Evolutionary conservation across 2,888 invertebrate genomes (phyloP).

Genomic region (Heteromyza rotundicornis): DNA sequence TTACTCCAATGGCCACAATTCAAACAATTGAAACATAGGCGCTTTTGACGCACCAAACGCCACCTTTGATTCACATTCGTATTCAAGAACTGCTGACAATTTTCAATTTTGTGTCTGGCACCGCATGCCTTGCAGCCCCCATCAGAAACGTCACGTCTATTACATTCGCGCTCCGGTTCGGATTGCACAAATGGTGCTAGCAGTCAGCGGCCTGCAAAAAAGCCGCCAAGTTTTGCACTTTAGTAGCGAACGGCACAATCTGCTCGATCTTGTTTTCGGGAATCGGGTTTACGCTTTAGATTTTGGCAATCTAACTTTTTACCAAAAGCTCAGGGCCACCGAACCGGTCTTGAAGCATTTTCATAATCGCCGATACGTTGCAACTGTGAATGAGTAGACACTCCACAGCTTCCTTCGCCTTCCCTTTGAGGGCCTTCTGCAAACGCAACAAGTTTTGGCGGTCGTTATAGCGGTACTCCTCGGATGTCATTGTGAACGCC

Average conservation of each 20-base stretch:
- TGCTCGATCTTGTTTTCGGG: constrained; percentile 10
- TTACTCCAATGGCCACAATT: too few relatives aligned
- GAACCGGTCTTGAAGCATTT: constrained; percentile 18
- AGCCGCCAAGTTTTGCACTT: constrained; percentile 22
- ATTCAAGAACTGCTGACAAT: too few relatives aligned
- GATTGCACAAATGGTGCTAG: too few relatives aligned
- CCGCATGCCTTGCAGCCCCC: too few relatives aligned
- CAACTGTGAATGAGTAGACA: constrained; percentile 5
- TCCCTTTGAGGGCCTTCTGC: neutral
- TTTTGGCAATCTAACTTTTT: constrained; percentile 20
- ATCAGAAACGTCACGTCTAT: too few relatives aligned
- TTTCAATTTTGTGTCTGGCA: too few relatives aligned
- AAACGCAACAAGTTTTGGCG: neutral
- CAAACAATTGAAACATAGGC: too few relatives aligned
- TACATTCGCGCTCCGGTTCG: too few relatives aligned
- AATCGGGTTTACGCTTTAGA: constrained; percentile 21
- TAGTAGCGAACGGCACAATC: constrained; percentile 25
- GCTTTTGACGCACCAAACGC: too few relatives aligned
- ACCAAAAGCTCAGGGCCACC: constrained; percentile 13
- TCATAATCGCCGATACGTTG: constrained; percentile 21
- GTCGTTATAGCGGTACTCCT: neutral
- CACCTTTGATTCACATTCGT: too few relatives aligned
- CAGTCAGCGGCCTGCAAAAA: constrained; percentile 26
- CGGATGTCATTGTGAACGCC: neutral
- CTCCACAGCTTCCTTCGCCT: neutral